Evolutionary conservation across 2,888 invertebrate species (phyloP).

Genomic region (Phalangium opilio): DNA sequence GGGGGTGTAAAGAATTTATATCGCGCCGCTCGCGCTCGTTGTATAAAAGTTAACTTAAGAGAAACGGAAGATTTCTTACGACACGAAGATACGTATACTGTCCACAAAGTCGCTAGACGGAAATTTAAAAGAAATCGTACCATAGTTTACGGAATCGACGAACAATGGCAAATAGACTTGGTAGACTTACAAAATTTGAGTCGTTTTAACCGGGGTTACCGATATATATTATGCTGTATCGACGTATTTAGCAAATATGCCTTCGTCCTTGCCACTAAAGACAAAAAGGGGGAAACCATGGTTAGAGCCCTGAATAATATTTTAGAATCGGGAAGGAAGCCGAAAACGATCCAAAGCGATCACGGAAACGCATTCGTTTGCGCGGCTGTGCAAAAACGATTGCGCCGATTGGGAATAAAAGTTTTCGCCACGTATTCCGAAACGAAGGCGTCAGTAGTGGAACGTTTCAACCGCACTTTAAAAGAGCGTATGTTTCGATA

Average conservation of each 20-base stretch:
- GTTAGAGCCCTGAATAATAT: slow-evolving; percentile 16
- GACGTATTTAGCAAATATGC: slow-evolving; percentile 23
- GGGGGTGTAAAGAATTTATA: too few relatives aligned
- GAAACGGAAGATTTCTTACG: slow-evolving; percentile 10
- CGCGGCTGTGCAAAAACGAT: slow-evolving; percentile 7
- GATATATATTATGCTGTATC: slow-evolving; percentile 21
- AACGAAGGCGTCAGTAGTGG: slow-evolving; percentile 25
- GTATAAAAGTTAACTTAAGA: background rate
- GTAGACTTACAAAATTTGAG: slow-evolving; percentile 17
- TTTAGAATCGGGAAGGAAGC: slow-evolving; percentile 10
- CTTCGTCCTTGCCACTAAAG: slow-evolving; percentile 20
- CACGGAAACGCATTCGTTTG: slow-evolving; percentile 21
- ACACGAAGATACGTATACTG: slow-evolving; percentile 9
- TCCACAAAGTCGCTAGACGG: slow-evolving; percentile 9
- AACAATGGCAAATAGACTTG: slow-evolving; percentile 22
- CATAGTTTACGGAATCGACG: slow-evolving; percentile 19
- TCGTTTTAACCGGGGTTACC: slow-evolving; percentile 17
- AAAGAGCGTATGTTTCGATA: slow-evolving; percentile 20
- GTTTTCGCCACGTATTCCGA: slow-evolving; percentile 23
- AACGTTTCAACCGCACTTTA: slow-evolving; percentile 26
- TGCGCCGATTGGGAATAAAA: slow-evolving; percentile 15
- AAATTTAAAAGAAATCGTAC: slow-evolving; percentile 12
- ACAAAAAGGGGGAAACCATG: slow-evolving; percentile 19
- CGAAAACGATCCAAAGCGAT: slow-evolving; percentile 18
- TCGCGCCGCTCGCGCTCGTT: too few relatives aligned